Evolutionary conservation across 2,113 vertebrate genomes (phyloP), one percentile per base, ranked within the genome.

Genomic region (Petrocephalus microphthalmus): DNA sequence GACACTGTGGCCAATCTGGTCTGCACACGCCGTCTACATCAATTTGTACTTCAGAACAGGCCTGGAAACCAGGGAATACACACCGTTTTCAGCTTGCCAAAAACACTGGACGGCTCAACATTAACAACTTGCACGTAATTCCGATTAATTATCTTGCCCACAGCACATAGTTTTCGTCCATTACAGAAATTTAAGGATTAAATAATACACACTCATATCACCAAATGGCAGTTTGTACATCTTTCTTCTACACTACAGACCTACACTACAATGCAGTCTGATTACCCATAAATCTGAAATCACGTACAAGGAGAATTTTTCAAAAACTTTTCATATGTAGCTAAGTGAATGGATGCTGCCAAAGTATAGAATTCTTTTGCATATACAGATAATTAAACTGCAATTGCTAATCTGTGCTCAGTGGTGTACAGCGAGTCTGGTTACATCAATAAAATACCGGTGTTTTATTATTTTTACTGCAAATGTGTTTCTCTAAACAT

Each of bases 1-100:
- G 84, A 45, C 74, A 84, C 29, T 89, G 84, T 78, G 84, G 56
- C 56, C 22, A 54, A 56, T 56, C n/a, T 64, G 88, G 45, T 19
- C 85, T 85, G 51, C 37, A 54, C 84, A 67, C 64, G 19, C 64
- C 54, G 84, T 11, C 47, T 64, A 89, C 20, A 29, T 67, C n/a
- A 85, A 64, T 60, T 29, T n/a, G 10, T 37, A 54, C 19, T 49
- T 60, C 83, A 56, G 82, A 37, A 85, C 64, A 88, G 56, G 57
- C 82, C 54, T 42, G 57, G 64, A 88, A 85, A 88, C n/a, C 17
- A 20, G 56, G 29, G 22, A 57, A 85, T 49, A 74, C 25, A 83
- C 37, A 67, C 37, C 67, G n/a, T 15, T 60, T 71, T 15, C 64
- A 25, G 51, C 7, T 60, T 51, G 81, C 88, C 88, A 88, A 88